Conservation (phyloP, 2,113 vertebrate species). For the Lepus timidus region DNA sequence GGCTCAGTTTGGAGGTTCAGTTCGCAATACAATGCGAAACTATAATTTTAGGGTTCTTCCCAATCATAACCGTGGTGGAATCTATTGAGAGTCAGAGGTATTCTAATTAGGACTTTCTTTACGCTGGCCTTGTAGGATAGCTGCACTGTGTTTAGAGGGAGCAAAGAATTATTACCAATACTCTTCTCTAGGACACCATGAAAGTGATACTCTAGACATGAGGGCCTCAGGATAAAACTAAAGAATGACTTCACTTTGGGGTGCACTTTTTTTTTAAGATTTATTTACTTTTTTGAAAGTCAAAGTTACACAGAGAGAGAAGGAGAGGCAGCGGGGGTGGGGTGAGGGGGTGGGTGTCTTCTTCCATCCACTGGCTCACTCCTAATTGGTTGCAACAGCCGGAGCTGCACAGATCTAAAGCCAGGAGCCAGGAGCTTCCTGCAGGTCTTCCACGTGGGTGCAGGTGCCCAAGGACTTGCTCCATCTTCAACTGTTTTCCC, state of each 20-base stretch:
- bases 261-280: too few species aligned
- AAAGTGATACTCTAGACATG: background rate
- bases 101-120: background rate
- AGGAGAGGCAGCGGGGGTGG: too few species aligned
- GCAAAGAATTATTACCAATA: background rate
- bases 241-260: background rate
- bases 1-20: background rate
- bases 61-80: background rate
- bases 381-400: too few species aligned
- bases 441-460: too few species aligned
- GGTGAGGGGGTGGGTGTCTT: too few species aligned
- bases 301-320: too few species aligned
- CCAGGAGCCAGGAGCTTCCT: too few species aligned
- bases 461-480: too few species aligned
- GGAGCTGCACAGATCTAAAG: too few species aligned
- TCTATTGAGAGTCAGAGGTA: background rate
- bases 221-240: background rate
- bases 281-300: too few species aligned
- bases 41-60: background rate
- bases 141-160: background rate
- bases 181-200: background rate
- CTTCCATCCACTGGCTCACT: too few species aligned
- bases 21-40: background rate
- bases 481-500: too few species aligned
- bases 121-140: background rate